phyloP scores from a whole-genome alignment of 2,113 vertebrate genomes.

The pig (Sus scrofa) region DNA sequence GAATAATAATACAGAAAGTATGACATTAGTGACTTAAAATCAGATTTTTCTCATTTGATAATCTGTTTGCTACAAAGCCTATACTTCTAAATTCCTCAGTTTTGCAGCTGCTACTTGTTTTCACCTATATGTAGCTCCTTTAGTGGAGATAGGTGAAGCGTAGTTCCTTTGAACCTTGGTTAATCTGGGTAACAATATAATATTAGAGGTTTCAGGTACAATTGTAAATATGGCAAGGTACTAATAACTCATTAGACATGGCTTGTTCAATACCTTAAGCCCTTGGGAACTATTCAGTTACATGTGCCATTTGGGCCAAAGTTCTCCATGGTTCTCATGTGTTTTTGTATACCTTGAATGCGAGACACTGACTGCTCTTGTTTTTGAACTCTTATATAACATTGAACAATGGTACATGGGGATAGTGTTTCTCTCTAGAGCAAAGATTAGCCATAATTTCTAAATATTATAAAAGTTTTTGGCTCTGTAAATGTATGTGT shows the following conservation, averaged over 20 bases:
- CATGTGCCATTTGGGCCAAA: neutral
- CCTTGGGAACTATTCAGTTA: slow-evolving; percentile 48
- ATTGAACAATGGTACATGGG: neutral
- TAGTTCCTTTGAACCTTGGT: neutral
- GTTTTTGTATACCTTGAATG: neutral
- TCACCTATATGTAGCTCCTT: neutral
- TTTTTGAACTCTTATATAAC: neutral
- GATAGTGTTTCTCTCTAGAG: neutral
- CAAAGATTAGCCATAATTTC: neutral
- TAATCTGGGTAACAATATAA: neutral
- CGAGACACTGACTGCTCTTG: neutral
- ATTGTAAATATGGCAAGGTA: neutral
- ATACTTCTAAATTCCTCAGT: neutral
- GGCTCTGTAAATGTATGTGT: neutral
- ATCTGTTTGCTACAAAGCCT: neutral
- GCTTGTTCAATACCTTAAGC: neutral
- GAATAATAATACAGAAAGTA: neutral
- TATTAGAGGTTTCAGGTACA: neutral
- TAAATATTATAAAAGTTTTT: neutral
- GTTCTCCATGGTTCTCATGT: neutral
- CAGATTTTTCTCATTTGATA: neutral
- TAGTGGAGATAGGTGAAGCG: neutral
- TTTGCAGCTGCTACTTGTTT: neutral
- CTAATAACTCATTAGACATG: neutral
- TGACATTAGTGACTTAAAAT: neutral